These are phyloP conservation scores for Megastigmus dorsalis DNA, from an alignment of 2,888 invertebrate genomes.

Conservation along the genomic window DNA sequence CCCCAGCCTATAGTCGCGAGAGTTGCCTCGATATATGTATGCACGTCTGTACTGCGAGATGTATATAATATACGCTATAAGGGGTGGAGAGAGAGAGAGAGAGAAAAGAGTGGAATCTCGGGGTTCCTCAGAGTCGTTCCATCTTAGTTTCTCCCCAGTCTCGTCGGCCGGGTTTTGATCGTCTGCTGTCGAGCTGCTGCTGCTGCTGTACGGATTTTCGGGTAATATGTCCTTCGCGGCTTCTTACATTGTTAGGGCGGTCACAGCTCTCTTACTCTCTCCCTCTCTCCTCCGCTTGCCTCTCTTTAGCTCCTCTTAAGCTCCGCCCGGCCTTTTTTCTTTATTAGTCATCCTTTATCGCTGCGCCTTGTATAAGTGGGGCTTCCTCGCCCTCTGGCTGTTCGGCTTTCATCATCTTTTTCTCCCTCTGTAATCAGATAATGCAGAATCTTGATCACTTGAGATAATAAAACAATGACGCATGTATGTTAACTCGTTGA, in stretches of 20 bases:
- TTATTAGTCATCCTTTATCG: constrained; percentile 49
- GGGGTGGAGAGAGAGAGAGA: neutral
- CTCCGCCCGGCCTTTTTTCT: constrained; percentile 39
- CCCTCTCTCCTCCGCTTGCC: neutral
- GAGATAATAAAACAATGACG: too few species aligned
- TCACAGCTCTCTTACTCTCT: neutral
- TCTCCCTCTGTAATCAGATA: too few species aligned
- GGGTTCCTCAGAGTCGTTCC: too few species aligned
- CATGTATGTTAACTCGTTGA: too few species aligned
- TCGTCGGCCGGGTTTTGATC: constrained; percentile 39
- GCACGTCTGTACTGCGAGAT: neutral
- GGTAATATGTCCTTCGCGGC: constrained; percentile 51
- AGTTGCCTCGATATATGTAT: neutral
- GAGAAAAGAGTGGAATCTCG: constrained; percentile 10
- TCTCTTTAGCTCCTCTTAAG: too few species aligned
- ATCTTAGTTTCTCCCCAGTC: constrained; percentile 1
- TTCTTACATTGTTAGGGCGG: constrained; percentile 46
- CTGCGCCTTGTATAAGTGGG: neutral
- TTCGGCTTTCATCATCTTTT: constrained; percentile 21
- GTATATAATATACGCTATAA: constrained; percentile 6
- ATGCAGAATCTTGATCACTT: too few species aligned
- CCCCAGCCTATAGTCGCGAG: too few species aligned
- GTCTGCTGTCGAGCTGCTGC: constrained; percentile 52
- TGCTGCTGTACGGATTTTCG: constrained; percentile 46
- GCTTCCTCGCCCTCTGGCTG: constrained; percentile 4